Conservation (phyloP, 2,888 invertebrate species). For the Meteorus cinctellus region DNA sequence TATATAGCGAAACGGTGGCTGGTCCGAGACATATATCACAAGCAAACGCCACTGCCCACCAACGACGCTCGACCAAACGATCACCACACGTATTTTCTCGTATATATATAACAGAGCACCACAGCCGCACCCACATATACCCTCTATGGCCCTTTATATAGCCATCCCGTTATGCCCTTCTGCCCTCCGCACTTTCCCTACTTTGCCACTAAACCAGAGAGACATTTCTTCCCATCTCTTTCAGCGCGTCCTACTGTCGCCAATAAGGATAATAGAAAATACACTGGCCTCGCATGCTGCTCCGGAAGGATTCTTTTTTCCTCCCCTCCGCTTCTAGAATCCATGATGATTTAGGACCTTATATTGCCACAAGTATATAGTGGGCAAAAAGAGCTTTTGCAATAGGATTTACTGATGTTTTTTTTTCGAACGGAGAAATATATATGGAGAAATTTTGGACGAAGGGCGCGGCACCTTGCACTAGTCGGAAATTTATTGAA, state of each 20-base stretch:
- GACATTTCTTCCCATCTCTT: constrained; percentile 29
- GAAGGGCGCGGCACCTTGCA: not conserved
- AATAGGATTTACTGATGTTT: constrained; percentile 28
- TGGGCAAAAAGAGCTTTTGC: constrained; percentile 32
- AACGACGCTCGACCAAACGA: constrained; percentile 43
- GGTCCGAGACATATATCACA: constrained; percentile 56
- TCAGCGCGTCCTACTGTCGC: constrained; percentile 39
- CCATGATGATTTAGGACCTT: constrained; percentile 40
- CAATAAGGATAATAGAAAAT: constrained; percentile 57
- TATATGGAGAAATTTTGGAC: not conserved
- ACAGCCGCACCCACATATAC: constrained; percentile 43
- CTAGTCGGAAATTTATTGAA: constrained; percentile 1
- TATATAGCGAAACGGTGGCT: constrained; percentile 49
- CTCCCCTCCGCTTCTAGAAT: not conserved
- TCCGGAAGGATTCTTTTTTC: constrained; percentile 41
- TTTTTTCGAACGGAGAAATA: not conserved
- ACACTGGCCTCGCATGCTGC: constrained; percentile 31
- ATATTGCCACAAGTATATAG: constrained; percentile 10
- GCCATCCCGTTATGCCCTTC: constrained; percentile 18
- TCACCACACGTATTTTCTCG: constrained; percentile 38
- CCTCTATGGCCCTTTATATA: constrained; percentile 40
- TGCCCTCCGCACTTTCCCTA: constrained; percentile 24
- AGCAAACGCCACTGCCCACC: constrained; percentile 58
- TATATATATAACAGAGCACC: constrained; percentile 40
- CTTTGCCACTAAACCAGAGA: not conserved